Conservation (phyloP, 2,888 invertebrate species). For the Ochropleura plecta region DNA sequence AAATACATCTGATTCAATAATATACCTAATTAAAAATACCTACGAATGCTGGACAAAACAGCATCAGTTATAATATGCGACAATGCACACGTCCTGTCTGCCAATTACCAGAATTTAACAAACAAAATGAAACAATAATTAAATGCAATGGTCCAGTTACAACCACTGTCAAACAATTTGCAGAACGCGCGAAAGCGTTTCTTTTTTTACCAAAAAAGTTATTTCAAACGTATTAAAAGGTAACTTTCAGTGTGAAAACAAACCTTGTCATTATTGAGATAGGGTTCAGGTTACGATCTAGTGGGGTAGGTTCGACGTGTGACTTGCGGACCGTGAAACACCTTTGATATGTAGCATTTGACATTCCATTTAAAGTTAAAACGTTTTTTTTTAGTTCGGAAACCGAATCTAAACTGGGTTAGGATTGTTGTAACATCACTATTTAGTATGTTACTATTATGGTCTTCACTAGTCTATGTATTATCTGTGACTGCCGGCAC, state of each 20-base stretch:
- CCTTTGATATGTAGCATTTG: conserved; percentile 62
- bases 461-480: too few species aligned
- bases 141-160: conserved; percentile 49
- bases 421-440: too few species aligned
- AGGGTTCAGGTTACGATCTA: conserved; percentile 11
- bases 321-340: conserved; percentile 52
- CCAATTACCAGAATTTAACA: conserved; percentile 16
- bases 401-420: conserved; percentile 19
- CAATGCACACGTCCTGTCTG: not conserved
- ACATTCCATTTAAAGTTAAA: conserved; percentile 62
- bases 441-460: too few species aligned
- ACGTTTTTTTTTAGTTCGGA: conserved; percentile 33
- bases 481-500: too few species aligned
- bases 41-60: not conserved
- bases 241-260: conserved; percentile 12
- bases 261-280: not conserved
- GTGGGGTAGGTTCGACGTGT: conserved; percentile 12
- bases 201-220: conserved; percentile 35
- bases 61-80: not conserved
- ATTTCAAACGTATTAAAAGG: conserved; percentile 27
- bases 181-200: conserved; percentile 30
- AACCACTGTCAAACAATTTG: conserved; percentile 61
- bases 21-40: not conserved
- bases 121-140: conserved; percentile 35
- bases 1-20: not conserved